Evolutionary conservation across 1,140 invertebrate species (phyloP).

Genomic region (Forficula auricularia): DNA sequence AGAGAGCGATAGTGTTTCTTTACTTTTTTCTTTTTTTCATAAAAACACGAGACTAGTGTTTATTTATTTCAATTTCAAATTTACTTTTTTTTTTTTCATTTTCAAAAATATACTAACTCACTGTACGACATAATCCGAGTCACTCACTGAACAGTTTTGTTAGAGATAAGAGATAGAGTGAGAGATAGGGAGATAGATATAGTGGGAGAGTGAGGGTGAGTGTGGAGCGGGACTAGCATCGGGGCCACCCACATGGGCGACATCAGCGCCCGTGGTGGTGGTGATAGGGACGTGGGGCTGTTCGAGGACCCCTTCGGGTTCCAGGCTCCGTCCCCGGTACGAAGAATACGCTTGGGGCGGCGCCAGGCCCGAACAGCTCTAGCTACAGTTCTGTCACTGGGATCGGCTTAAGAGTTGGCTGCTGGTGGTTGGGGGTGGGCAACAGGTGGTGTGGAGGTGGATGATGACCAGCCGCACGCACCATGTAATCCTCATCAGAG

Average conservation of each 20-base stretch:
- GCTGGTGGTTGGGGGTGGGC: conserved; percentile 34
- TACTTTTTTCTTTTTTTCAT: too few relatives aligned
- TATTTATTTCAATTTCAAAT: too few relatives aligned
- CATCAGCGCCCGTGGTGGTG: conserved; percentile 12
- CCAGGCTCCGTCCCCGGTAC: conserved; percentile 34
- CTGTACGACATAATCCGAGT: too few relatives aligned
- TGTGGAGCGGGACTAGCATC: neutral
- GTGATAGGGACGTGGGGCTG: conserved; percentile 22
- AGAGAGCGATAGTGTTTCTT: too few relatives aligned
- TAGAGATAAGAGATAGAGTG: too few relatives aligned
- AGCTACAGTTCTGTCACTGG: conserved; percentile 86
- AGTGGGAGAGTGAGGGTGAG: too few relatives aligned
- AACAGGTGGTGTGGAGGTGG: conserved; percentile 32
- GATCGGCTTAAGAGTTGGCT: conserved; percentile 40
- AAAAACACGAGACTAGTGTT: too few relatives aligned
- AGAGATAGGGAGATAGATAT: too few relatives aligned
- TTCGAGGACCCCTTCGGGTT: conserved; percentile 30
- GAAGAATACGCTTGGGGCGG: conserved; percentile 48
- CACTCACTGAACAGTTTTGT: neutral
- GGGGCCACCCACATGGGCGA: neutral
- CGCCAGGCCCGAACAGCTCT: conserved; percentile 49
- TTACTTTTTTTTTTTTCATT: conserved; percentile 3
- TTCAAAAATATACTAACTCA: neutral
- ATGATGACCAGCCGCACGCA: conserved; percentile 32
- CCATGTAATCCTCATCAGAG: conserved; percentile 66